Conservation (phyloP, 2,797 vertebrate genomes). For the Carapus acus region DNA sequence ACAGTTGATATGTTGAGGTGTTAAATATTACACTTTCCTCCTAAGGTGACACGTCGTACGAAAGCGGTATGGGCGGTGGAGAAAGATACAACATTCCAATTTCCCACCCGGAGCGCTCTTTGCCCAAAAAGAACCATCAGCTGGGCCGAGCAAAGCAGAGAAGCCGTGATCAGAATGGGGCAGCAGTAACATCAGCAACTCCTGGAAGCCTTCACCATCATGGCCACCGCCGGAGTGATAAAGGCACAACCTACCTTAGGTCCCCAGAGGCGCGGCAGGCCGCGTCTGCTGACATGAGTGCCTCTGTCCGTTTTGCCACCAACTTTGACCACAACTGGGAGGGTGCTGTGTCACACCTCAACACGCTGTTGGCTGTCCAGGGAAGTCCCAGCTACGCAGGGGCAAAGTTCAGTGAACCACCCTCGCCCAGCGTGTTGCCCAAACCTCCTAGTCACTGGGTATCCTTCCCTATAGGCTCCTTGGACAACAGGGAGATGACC, state of each 20-base stretch:
- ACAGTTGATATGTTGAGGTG: neutral
- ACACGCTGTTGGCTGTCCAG: slow-evolving; percentile 79
- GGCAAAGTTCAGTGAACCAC: slow-evolving; percentile 96
- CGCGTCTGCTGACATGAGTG: slow-evolving; percentile 79
- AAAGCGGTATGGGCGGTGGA: slow-evolving; percentile 90
- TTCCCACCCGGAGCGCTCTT: slow-evolving; percentile 79
- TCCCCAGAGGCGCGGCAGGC: slow-evolving; percentile 85
- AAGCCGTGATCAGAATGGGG: slow-evolving; percentile 80
- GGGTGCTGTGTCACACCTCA: slow-evolving; percentile 75
- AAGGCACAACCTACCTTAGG: slow-evolving; percentile 73
- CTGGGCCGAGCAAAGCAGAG: slow-evolving; percentile 81
- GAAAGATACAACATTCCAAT: slow-evolving; percentile 93
- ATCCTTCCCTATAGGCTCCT: slow-evolving; percentile 82
- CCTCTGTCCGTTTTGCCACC: slow-evolving; percentile 72
- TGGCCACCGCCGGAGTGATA: slow-evolving; percentile 78
- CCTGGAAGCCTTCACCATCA: slow-evolving; percentile 61
- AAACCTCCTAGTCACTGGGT: slow-evolving; percentile 98
- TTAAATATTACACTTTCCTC: neutral
- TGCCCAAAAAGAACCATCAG: slow-evolving; percentile 83
- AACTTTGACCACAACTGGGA: slow-evolving; percentile 82
- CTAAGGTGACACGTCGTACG: slow-evolving; percentile 84
- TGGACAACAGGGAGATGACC: slow-evolving; percentile 88
- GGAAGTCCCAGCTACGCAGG: slow-evolving; percentile 89
- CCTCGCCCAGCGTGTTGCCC: slow-evolving; percentile 92
- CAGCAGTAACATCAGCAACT: slow-evolving; percentile 65